Evolutionary conservation across 2,113 vertebrate species (phyloP).

Genomic region (Grantiella picta): DNA sequence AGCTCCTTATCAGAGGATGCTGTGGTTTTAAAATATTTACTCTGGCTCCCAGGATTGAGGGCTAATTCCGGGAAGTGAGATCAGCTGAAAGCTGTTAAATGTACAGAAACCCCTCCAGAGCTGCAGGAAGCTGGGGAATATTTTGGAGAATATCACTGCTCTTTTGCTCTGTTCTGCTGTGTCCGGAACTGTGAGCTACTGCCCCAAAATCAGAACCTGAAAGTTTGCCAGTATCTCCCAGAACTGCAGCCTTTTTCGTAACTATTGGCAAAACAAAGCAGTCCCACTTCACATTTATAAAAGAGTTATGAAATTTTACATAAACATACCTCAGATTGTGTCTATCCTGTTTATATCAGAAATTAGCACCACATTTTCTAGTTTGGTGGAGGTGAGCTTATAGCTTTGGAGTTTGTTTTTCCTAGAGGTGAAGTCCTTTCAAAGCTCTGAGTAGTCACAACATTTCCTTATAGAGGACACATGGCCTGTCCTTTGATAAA

Average conservation of each 20-base stretch:
- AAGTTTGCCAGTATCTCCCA: background rate
- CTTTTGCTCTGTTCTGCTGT: background rate
- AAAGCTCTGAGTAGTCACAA: no score
- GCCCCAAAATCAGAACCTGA: background rate
- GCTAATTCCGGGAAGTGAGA: background rate
- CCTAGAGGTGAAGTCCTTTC: no score
- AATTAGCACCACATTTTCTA: background rate
- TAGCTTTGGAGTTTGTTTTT: background rate
- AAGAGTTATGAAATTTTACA: background rate
- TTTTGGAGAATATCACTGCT: background rate
- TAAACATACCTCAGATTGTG: background rate
- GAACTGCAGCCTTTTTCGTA: background rate
- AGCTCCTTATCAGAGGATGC: slow-evolving; percentile 41
- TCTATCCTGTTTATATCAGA: background rate
- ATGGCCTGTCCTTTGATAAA: background rate
- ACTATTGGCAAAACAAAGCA: background rate
- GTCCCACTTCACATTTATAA: background rate
- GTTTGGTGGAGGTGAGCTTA: background rate
- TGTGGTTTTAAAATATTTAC: background rate
- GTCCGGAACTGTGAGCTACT: background rate
- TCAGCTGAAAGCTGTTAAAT: background rate
- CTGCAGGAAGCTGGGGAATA: background rate
- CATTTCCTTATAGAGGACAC: background rate
- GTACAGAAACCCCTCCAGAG: background rate
- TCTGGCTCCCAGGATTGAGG: background rate